Conservation (phyloP, 2,888 invertebrate species). For the Xestobium rufovillosum region DNA sequence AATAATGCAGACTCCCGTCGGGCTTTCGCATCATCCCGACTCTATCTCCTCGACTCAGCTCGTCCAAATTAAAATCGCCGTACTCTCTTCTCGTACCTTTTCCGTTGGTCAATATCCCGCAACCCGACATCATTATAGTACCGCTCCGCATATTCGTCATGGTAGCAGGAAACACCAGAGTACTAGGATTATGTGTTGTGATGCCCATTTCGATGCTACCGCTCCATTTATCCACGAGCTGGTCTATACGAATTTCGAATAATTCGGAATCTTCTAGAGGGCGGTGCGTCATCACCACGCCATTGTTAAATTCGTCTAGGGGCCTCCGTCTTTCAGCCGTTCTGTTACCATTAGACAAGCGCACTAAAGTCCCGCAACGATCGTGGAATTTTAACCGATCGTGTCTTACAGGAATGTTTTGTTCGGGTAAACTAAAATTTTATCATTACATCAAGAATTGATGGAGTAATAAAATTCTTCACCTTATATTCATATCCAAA, state of each 20-base stretch:
- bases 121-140: slow-evolving; percentile 94
- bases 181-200: slow-evolving; percentile 86
- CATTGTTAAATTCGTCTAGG: slow-evolving; percentile 91
- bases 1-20: slow-evolving; percentile 82
- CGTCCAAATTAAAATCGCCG: slow-evolving; percentile 89
- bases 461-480: too few relatives aligned
- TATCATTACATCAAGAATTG: too few relatives aligned
- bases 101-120: slow-evolving; percentile 92
- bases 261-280: slow-evolving; percentile 80
- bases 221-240: slow-evolving; percentile 92
- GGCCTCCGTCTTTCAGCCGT: slow-evolving; percentile 84
- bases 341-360: slow-evolving; percentile 71
- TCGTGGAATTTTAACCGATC: slow-evolving; percentile 80
- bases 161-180: slow-evolving; percentile 87
- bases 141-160: slow-evolving; percentile 95
- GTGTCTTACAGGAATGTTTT: slow-evolving; percentile 32
- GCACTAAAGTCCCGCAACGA: slow-evolving; percentile 80
- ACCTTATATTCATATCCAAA: slow-evolving; percentile 44
- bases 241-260: slow-evolving; percentile 91
- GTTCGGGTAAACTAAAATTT: slow-evolving; percentile 39
- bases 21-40: slow-evolving; percentile 85
- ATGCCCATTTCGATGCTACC: slow-evolving; percentile 91
- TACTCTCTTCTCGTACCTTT: slow-evolving; percentile 90
- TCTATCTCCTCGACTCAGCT: slow-evolving; percentile 84
- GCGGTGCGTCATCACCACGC: slow-evolving; percentile 90